Base-by-base conservation (phyloP, 2,113 vertebrate species). In the Corapipo altera region DNA sequence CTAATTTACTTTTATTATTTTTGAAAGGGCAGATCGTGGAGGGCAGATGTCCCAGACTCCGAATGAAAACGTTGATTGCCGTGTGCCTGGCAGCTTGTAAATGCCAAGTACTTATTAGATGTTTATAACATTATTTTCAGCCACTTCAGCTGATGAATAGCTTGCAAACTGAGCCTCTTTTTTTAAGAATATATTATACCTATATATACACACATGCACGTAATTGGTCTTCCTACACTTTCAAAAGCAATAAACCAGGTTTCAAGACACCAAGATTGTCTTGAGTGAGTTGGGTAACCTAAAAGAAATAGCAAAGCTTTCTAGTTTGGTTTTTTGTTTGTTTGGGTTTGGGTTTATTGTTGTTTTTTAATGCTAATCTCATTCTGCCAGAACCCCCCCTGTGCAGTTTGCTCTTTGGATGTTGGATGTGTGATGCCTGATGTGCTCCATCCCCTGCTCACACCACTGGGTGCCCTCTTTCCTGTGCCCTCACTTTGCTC, bases 41-140 rank as follows among this genome's bases (percentile, higher is more conserved):
- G 94, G 91, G 64, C 78, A 89, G 55, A 64, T 87, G 79, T 93
- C 88, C 61, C 61, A 78, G 64, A 54, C 44, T 89, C 58, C 64
- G 61, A 79, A 28, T 52, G 39, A 75, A 51, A 89, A 23, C 17
- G 41, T 81, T 85, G 88, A 67, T 93, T 39, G 8, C 89, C 39
- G 3, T 69, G 70, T 82, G 88, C 88, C 90, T 92, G 92, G 64
- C 89, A 95, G 82, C 82, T 93, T 95, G 90, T 32, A 96, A 97
- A 97, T 96, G 93, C 93, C 94, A 96, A 91, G 69, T 70, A 61
- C 78, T 94, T 97, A 87, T 61, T 85, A 91, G 88, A 85, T 89
- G 48, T 70, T 92, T 59, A 92, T 85, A 87, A 91, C 93, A 93
- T 65, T 55, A 93, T 94, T 89, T 92, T 72, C 59, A 92, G 39